Percentiles rank a stretch among this genome's conserved stretches.
Conservation (phyloP, 2,888 invertebrate genomes). For the Cephus runcator region DNA sequence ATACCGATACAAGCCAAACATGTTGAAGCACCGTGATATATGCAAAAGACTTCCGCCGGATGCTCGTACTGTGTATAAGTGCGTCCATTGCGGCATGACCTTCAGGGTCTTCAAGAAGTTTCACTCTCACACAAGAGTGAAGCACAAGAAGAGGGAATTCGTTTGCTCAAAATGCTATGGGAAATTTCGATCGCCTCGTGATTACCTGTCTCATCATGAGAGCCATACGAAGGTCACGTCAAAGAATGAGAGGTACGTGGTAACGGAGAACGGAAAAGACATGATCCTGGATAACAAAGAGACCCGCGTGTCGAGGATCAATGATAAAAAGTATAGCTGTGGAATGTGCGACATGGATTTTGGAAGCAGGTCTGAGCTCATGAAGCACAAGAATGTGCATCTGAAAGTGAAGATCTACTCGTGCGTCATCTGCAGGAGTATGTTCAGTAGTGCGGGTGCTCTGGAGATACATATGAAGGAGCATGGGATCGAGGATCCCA, state of each 20-base stretch:
- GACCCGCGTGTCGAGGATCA: conserved; percentile 3
- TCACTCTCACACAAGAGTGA: conserved; percentile 43
- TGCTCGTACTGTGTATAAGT: conserved; percentile 50
- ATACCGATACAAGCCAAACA: conserved; percentile 56
- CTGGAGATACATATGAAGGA: conserved; percentile 60
- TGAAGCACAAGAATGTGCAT: conserved; percentile 75
- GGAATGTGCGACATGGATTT: conserved; percentile 74
- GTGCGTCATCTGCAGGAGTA: conserved; percentile 70
- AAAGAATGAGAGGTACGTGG: background rate
- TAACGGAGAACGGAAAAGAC: background rate
- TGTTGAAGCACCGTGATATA: conserved; percentile 52
- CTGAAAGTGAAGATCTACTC: conserved; percentile 75
- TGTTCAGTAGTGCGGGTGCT: conserved; percentile 72
- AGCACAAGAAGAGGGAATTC: conserved; percentile 57
- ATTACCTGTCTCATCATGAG: conserved; percentile 66
- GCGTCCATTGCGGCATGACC: conserved; percentile 56
- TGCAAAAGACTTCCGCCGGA: conserved; percentile 45
- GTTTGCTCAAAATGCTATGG: conserved; percentile 68
- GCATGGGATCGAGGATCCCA: conserved; percentile 50
- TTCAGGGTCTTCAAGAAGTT: conserved; percentile 58
- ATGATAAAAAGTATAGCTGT: conserved; percentile 64
- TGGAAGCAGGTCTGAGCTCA: conserved; percentile 70
- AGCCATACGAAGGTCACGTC: conserved; percentile 33
- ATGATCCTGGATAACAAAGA: conserved; percentile 28
- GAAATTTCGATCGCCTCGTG: conserved; percentile 66